Conservation (phyloP, 2,888 invertebrate species). For the Macrophya annulata region DNA sequence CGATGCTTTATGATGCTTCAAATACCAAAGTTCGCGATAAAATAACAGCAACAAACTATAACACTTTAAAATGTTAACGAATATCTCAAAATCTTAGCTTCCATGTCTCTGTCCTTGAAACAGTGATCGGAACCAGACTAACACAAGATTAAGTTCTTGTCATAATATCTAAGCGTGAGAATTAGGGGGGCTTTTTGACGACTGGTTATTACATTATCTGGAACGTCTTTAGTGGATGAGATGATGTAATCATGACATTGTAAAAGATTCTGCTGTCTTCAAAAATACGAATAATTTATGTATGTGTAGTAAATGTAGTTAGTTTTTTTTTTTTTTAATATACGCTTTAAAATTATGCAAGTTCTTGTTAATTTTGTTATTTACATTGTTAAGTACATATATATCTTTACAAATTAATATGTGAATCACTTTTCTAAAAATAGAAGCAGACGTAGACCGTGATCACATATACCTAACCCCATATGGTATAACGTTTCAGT, state of each 20-base stretch:
- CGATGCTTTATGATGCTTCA: background rate
- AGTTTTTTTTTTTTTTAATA: background rate
- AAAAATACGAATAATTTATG: background rate
- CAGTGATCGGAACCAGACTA: background rate
- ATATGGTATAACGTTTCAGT: slow-evolving; percentile 2
- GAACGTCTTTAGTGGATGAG: background rate
- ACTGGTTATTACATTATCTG: background rate
- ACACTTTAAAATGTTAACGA: background rate
- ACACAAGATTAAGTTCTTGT: background rate
- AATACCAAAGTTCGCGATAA: no score
- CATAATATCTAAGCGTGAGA: background rate
- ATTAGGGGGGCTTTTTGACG: background rate
- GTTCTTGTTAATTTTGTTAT: background rate
- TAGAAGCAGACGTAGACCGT: background rate
- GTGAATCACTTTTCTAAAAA: background rate
- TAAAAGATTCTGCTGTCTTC: background rate
- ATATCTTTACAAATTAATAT: background rate
- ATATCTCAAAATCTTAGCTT: no score
- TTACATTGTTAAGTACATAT: background rate
- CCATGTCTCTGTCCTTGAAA: background rate
- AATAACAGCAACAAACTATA: background rate
- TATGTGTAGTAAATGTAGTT: background rate
- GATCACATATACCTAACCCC: background rate
- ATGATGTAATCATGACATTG: background rate
- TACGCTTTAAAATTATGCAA: background rate